Percentiles rank a stretch among this genome's conserved stretches.
Conservation (phyloP, 1,140 invertebrate genomes). For the Nautilus pompilius region DNA sequence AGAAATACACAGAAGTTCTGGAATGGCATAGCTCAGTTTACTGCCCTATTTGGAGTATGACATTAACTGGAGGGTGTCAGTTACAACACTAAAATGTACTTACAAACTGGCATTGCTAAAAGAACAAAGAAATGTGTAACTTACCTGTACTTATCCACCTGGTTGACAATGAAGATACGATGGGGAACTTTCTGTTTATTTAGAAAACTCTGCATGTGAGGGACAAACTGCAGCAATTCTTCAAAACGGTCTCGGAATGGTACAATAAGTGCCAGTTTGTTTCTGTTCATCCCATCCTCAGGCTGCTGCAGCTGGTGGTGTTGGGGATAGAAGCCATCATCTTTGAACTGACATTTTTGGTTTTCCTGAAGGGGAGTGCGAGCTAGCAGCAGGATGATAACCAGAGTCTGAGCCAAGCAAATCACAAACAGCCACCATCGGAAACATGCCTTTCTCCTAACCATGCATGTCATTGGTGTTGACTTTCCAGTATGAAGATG, state of each 20-base stretch:
- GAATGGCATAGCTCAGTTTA: no score
- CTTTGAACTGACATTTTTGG: neutral
- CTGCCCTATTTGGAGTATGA: no score
- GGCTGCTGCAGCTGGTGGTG: neutral
- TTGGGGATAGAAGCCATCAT: neutral
- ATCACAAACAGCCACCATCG: no score
- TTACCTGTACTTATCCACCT: conserved; percentile 63
- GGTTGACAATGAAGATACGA: conserved; percentile 91
- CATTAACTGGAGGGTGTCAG: no score
- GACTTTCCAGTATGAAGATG: no score
- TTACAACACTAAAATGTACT: no score
- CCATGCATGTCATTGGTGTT: no score
- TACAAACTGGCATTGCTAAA: no score
- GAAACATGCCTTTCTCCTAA: no score
- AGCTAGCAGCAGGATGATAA: conserved; percentile 9
- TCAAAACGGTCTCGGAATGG: conserved; percentile 94
- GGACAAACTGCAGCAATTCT: conserved; percentile 87
- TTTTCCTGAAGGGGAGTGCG: conserved; percentile 10
- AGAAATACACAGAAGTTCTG: no score
- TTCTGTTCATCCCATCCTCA: conserved; percentile 2
- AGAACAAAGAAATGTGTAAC: no score
- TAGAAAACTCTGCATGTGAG: conserved; percentile 85
- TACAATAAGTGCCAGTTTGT: conserved; percentile 76
- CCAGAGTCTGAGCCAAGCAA: conserved; percentile 10
- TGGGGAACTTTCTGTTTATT: conserved; percentile 76